These are phyloP conservation scores for Dynastes hyllus DNA, from an alignment of 2,888 invertebrate species.

Conservation along the genomic window DNA sequence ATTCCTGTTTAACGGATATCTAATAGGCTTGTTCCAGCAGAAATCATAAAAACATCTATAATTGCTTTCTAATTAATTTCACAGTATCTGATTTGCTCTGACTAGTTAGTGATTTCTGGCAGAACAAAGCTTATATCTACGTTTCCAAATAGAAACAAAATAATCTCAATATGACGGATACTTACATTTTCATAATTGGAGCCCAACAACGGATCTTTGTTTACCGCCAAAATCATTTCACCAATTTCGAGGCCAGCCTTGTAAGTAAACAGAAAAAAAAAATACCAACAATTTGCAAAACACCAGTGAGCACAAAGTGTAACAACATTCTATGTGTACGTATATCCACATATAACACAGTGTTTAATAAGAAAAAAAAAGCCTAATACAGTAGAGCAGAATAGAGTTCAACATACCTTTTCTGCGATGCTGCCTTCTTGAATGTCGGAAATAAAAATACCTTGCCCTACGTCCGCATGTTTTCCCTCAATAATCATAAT, in stretches of 20 bases:
- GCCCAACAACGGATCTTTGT: constrained; percentile 91
- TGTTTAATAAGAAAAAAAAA: background rate
- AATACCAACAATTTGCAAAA: constrained; percentile 21
- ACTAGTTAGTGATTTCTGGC: too few relatives aligned
- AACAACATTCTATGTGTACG: constrained; percentile 1
- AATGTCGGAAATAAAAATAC: constrained; percentile 94
- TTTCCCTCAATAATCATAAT: constrained; percentile 97
- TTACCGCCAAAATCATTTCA: constrained; percentile 97
- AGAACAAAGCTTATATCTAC: too few relatives aligned
- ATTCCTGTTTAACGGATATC: too few relatives aligned
- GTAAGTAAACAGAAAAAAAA: constrained; percentile 62
- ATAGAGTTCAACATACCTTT: constrained; percentile 74
- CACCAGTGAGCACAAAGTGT: background rate
- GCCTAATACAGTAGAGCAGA: constrained; percentile 16
- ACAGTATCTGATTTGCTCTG: too few relatives aligned
- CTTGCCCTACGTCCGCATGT: constrained; percentile 92
- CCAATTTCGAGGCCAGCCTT: constrained; percentile 96
- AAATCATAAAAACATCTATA: too few relatives aligned
- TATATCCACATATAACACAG: constrained; percentile 1
- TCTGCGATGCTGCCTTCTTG: constrained; percentile 93
- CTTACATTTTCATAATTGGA: constrained; percentile 90
- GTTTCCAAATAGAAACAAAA: too few relatives aligned
- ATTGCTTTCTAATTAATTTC: too few relatives aligned
- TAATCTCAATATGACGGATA: constrained; percentile 53
- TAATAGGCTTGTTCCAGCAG: too few relatives aligned